A percentile compares a stretch with the other conserved stretches of the same genome.
These are phyloP conservation scores for Chymomyza caudatula DNA, from an alignment of 2,888 invertebrate genomes.

Conservation along the genomic window DNA sequence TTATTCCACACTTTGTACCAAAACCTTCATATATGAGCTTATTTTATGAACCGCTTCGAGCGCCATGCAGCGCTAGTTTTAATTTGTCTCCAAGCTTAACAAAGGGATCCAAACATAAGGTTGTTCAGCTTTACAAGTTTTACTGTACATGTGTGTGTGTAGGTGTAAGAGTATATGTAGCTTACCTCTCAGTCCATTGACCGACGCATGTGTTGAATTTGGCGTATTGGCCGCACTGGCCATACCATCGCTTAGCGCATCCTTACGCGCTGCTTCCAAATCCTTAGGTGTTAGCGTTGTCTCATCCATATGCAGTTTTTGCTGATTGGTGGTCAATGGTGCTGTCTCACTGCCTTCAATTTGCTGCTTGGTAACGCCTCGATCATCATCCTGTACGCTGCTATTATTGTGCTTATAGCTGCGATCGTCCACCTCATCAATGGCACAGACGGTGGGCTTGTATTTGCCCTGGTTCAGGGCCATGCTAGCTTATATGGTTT, in stretches of 20 bases:
- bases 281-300: constrained; percentile 65
- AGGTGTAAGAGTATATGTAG: background rate
- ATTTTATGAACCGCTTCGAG: no score
- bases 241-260: constrained; percentile 35
- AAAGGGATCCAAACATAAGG: no score
- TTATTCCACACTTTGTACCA: no score
- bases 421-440: constrained; percentile 74
- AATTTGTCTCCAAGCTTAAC: no score
- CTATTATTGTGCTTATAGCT: constrained; percentile 61
- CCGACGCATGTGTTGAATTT: constrained; percentile 61
- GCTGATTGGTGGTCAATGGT: constrained; percentile 74
- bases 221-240: constrained; percentile 42
- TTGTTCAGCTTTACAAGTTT: background rate
- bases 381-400: constrained; percentile 49
- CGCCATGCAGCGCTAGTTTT: no score
- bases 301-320: constrained; percentile 72
- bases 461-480: constrained; percentile 72
- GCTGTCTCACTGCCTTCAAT: constrained; percentile 76
- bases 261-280: constrained; percentile 58
- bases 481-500: constrained; percentile 34
- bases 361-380: constrained; percentile 54
- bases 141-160: background rate
- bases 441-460: constrained; percentile 71
- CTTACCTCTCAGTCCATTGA: constrained; percentile 72
- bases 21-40: no score